Conservation (phyloP, 2,888 invertebrate genomes). For the Tanaodytes sp. region DNA sequence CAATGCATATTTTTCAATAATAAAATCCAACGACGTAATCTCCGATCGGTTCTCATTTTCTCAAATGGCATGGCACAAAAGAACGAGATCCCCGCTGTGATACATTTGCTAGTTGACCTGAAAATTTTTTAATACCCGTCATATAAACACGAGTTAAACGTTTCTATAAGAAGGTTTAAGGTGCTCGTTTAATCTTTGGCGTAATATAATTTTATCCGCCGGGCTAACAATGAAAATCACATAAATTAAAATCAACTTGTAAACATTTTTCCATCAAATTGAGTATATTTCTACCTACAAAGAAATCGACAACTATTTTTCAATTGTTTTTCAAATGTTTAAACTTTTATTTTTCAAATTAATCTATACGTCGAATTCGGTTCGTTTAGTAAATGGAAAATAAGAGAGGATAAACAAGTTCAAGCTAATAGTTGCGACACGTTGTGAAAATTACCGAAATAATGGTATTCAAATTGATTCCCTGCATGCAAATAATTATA, state of each 20-base stretch:
- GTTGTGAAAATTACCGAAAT: no score
- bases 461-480: no score
- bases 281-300: no score
- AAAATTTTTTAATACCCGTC: constrained; percentile 13
- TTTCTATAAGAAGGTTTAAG: constrained; percentile 1
- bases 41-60: neutral
- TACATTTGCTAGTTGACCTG: constrained; percentile 19
- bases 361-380: no score
- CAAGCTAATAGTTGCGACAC: no score
- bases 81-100: constrained; percentile 14
- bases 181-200: neutral
- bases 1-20: neutral
- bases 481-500: no score
- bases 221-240: neutral
- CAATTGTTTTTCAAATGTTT: no score
- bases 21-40: constrained; percentile 5
- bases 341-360: no score
- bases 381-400: no score
- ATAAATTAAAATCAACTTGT: neutral
- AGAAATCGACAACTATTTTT: no score
- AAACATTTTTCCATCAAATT: no score
- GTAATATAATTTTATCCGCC: neutral
- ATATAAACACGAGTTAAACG: constrained; percentile 13
- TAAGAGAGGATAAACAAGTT: no score
- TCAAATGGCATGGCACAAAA: constrained; percentile 14